Evolutionary conservation across 2,113 vertebrate genomes (phyloP), one percentile per base, ranked within the genome.

Genomic region (Archocentrus centrarchus): DNA sequence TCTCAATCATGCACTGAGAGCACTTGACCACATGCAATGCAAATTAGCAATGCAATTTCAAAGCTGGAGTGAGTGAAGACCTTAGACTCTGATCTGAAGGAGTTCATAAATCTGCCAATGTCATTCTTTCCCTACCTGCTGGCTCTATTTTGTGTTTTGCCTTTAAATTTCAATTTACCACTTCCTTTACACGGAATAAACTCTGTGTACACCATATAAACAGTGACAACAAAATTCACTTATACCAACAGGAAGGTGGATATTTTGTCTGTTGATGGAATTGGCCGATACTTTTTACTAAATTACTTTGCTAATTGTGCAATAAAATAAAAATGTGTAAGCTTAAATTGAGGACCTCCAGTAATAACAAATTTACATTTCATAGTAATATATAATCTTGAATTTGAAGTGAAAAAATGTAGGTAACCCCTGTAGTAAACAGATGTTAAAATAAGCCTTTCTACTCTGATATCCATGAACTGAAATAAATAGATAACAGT

Each of bases 41-140:
- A 92, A 89, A 92, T 84, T 75, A 80, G 83, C 77, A 86, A 61
- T 70, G 91, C 79, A 32, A 70, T 91, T 87, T 91, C 78, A 87
- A 82, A 88, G 81, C 81, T 76, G 82, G 3, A 68, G 83, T 66
- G 35, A 79, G 80, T 82, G 64, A 83, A 68, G 80, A 85, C 24
- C 50, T 59, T 41, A 70, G 17, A 57, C 55, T 35, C 30, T 41
- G 53, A 70, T 89, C 80, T 88, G 53, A 70, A 89, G 82, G 61
- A 53, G 14, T 85, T 68, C 60, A 77, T 79, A 84, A 88, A 77
- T 59, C 80, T 70, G 39, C 70, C 78, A 89, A 17, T n/a, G 50
- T 76, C 75, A 81, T 55, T 61, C 3, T 22, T 41, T 47, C 22
- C 77, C 58, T 30, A 35, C 64, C 61, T 32, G 1, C 39, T 84